phyloP scores from a whole-genome alignment of 2,113 vertebrate species.

The Excalfactoria chinensis region DNA sequence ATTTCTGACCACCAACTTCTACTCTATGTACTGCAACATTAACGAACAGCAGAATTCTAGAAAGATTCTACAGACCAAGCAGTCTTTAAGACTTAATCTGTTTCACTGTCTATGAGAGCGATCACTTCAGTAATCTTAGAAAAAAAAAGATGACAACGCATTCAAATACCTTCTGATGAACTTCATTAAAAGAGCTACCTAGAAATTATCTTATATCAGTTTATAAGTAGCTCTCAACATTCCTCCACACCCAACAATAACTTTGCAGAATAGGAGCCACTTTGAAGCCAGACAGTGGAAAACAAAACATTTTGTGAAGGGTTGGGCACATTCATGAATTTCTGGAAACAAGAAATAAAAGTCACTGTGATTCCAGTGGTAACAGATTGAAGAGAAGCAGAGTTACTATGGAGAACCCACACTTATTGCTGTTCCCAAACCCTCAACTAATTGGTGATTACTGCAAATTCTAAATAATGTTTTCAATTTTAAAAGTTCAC shows the following conservation, averaged over 20 bases:
- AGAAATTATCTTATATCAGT: not conserved
- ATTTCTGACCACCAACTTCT: not conserved
- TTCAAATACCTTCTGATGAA: not conserved
- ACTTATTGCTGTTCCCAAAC: not conserved
- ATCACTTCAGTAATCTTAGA: constrained; percentile 22
- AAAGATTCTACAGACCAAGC: not conserved
- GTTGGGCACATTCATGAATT: not conserved
- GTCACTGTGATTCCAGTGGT: not conserved
- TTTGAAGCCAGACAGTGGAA: not conserved
- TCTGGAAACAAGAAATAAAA: not conserved
- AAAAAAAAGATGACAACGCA: constrained; percentile 16
- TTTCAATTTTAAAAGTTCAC: not conserved
- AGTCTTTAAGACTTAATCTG: not conserved
- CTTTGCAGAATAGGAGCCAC: not conserved
- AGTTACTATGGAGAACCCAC: not conserved
- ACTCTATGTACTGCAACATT: not conserved
- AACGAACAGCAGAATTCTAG: not conserved
- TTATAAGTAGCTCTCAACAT: not conserved
- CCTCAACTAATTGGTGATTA: not conserved
- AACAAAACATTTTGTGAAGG: not conserved
- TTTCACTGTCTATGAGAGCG: not conserved
- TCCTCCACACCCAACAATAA: not conserved
- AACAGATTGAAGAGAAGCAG: not conserved
- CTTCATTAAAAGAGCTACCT: not conserved
- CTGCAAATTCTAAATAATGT: not conserved